A percentile compares a stretch with the other conserved stretches of the same genome.
These are phyloP conservation scores for Cinclus cinclus DNA, from an alignment of 2,113 vertebrate species.

Conservation along the genomic window DNA sequence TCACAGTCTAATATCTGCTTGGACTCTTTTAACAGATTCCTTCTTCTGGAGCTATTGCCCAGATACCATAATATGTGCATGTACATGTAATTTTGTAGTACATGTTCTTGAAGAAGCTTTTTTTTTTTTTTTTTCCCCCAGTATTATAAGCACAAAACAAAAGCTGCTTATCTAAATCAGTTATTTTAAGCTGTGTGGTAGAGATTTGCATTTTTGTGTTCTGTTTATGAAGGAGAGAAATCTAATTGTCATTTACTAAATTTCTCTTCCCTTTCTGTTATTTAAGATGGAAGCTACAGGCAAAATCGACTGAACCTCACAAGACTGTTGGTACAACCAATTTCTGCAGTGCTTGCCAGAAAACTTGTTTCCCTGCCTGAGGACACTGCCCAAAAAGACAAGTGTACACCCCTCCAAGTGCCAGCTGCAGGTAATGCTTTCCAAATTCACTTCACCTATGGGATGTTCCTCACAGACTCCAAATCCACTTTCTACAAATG, in stretches of 20 bases:
- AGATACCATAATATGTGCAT: fast-evolving
- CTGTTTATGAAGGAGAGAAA: background rate
- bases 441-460: background rate
- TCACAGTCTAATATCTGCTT: background rate
- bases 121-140: background rate
- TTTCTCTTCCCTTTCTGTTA: background rate
- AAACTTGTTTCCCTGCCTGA: conserved; percentile 72
- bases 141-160: background rate
- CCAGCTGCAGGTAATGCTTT: conserved; percentile 77
- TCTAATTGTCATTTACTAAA: background rate
- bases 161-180: background rate
- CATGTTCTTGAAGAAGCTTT: background rate
- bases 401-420: conserved; percentile 78
- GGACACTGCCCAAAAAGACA: conserved; percentile 3
- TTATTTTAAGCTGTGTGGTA: background rate
- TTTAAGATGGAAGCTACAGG: conserved; percentile 77
- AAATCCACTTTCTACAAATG: background rate
- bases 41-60: background rate
- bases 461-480: background rate
- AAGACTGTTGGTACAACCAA: conserved; percentile 86
- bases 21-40: background rate
- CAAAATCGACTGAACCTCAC: conserved; percentile 76
- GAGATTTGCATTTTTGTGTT: background rate
- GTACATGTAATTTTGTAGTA: background rate
- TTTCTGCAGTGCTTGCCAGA: conserved; percentile 82